A percentile compares a stretch with the other conserved stretches of the same genome.
Conservation (phyloP, 2,797 vertebrate genomes). For the Peromyscus melanophrys region DNA sequence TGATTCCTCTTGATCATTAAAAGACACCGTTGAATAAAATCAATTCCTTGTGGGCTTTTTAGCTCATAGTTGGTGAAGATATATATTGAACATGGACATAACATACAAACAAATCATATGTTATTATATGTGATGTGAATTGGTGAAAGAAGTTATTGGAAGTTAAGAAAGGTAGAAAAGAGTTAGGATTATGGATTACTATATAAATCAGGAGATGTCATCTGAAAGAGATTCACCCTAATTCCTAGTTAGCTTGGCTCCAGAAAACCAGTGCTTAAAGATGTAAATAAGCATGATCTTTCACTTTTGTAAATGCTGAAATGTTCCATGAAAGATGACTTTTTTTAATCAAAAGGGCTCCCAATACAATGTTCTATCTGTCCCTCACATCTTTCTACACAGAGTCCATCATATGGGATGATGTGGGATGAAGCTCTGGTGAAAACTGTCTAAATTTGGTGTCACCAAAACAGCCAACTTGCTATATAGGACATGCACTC, state of each 20-base stretch:
- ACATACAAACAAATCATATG: background rate
- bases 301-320: background rate
- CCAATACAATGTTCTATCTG: too few species aligned
- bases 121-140: background rate
- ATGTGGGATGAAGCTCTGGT: background rate
- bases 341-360: background rate
- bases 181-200: too few species aligned
- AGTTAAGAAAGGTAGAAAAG: background rate
- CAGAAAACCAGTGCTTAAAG: background rate
- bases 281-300: background rate
- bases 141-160: background rate
- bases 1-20: background rate
- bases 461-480: background rate
- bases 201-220: background rate
- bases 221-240: background rate
- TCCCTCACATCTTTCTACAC: rapidly evolving
- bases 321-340: background rate
- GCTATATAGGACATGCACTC: rapidly evolving
- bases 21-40: background rate
- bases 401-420: background rate
- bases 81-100: background rate
- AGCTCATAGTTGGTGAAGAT: background rate
- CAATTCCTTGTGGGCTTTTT: background rate
- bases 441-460: background rate
- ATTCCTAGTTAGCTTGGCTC: background rate